A percentile compares a stretch with the other conserved stretches of the same genome.
Evolutionary conservation across 2,797 vertebrate genomes (phyloP).

Genomic region (Paratrypauchen microcephalus): DNA sequence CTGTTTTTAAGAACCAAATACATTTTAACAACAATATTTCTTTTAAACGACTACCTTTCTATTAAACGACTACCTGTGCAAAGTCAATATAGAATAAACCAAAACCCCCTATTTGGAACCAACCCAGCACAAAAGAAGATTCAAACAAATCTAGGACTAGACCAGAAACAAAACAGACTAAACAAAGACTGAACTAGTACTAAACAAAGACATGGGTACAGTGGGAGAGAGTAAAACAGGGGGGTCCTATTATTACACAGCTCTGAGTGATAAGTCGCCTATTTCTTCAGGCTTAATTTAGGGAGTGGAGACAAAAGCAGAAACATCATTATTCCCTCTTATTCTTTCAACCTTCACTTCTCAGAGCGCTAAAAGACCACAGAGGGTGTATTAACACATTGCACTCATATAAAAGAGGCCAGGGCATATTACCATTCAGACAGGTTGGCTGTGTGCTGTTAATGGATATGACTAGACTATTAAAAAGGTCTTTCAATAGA

Average conservation of each 20-base stretch:
- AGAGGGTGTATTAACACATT: constrained; percentile 55
- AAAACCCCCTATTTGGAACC: too few species aligned
- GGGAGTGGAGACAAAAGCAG: constrained; percentile 75
- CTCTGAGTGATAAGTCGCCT: constrained; percentile 73
- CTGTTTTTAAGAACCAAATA: too few species aligned
- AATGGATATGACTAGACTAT: constrained; percentile 5
- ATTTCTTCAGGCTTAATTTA: constrained; percentile 74
- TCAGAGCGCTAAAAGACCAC: constrained; percentile 57
- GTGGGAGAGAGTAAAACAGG: constrained; percentile 35
- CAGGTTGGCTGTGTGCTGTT: constrained; percentile 19
- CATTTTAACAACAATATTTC: too few species aligned
- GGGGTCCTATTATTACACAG: constrained; percentile 70
- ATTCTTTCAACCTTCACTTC: constrained; percentile 52
- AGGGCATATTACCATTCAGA: constrained; percentile 49
- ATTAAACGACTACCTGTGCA: too few species aligned
- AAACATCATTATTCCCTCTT: constrained; percentile 71
- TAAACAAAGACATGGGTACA: background rate
- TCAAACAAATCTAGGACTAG: background rate
- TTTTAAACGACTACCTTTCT: too few species aligned
- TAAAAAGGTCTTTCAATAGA: background rate
- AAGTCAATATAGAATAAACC: too few species aligned
- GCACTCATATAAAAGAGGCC: constrained; percentile 38
- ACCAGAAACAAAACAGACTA: background rate
- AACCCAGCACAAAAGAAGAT: too few species aligned
- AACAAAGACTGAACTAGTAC: background rate